phyloP scores from a whole-genome alignment of 1,140 invertebrate species.

The Drosophila ambigua region DNA sequence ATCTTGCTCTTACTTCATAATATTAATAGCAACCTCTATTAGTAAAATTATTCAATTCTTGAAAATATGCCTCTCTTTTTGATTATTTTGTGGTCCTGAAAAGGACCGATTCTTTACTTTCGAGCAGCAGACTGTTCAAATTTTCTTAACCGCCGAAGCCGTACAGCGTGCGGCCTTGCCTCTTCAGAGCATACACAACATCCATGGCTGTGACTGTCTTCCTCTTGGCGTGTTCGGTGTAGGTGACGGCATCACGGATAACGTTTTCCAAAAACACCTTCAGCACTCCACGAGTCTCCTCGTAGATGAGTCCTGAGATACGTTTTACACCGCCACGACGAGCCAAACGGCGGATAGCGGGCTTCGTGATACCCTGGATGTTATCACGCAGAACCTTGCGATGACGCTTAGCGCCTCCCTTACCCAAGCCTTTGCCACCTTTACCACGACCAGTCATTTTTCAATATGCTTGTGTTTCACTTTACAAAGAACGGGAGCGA shows the following conservation, averaged over 20 bases:
- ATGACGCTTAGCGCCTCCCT: slow-evolving; percentile 89
- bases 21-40: no score
- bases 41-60: no score
- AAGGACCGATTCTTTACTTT: no score
- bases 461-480: neutral
- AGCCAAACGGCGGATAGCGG: slow-evolving; percentile 86
- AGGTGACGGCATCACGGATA: slow-evolving; percentile 92
- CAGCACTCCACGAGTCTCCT: slow-evolving; percentile 89
- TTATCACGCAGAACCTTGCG: slow-evolving; percentile 89
- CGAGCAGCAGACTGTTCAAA: no score
- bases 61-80: no score
- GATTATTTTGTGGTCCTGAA: no score
- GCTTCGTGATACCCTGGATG: slow-evolving; percentile 88
- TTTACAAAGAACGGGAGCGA: no score
- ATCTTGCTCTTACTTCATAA: no score
- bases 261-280: slow-evolving; percentile 93
- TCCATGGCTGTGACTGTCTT: slow-evolving; percentile 96
- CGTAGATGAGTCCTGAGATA: slow-evolving; percentile 91
- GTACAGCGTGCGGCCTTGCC: slow-evolving; percentile 90
- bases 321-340: slow-evolving; percentile 91
- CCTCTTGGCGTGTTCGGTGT: slow-evolving; percentile 93
- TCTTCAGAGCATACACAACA: slow-evolving; percentile 93
- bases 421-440: slow-evolving; percentile 88
- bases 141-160: slow-evolving; percentile 87
- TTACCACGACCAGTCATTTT: slow-evolving; percentile 88